Percentiles rank a stretch among this genome's conserved stretches.
phyloP scores from a whole-genome alignment of 2,113 vertebrate genomes.

The Nibea albiflora region DNA sequence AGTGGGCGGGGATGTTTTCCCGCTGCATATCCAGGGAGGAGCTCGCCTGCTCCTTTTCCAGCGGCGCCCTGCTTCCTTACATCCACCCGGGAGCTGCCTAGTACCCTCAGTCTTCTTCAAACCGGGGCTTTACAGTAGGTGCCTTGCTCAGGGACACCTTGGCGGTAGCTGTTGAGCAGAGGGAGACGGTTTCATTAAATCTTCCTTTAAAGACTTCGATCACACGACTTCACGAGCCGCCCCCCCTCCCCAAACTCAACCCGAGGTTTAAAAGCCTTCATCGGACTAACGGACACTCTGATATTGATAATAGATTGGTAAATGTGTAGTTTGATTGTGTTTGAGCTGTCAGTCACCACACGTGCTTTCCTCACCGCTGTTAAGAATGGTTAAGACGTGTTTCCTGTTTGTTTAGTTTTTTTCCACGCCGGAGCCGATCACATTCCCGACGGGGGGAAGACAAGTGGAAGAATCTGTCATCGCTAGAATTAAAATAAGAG shows the following conservation, averaged over 20 bases:
- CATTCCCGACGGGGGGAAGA: background rate
- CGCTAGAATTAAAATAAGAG: slow-evolving; percentile 7
- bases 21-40: slow-evolving; percentile 59
- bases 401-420: background rate
- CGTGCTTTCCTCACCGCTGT: slow-evolving; percentile 57
- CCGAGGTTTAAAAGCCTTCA: slow-evolving; percentile 44
- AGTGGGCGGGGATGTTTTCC: slow-evolving; percentile 29
- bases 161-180: slow-evolving; percentile 35
- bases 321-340: slow-evolving; percentile 60
- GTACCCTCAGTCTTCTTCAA: slow-evolving; percentile 15
- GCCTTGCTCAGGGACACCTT: slow-evolving; percentile 78
- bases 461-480: background rate
- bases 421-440: background rate
- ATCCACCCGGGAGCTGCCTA: slow-evolving; percentile 14
- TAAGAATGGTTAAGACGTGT: slow-evolving; percentile 20
- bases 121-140: slow-evolving; percentile 57
- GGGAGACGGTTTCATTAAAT: slow-evolving; percentile 23
- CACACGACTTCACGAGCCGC: background rate
- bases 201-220: slow-evolving; percentile 43
- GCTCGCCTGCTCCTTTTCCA: slow-evolving; percentile 17
- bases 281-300: slow-evolving; percentile 13
- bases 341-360: slow-evolving; percentile 56
- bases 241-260: background rate
- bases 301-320: slow-evolving; percentile 46
- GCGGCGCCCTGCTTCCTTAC: slow-evolving; percentile 22